Conservation (phyloP, 2,797 vertebrate genomes). For the Bovichtus variegatus region DNA sequence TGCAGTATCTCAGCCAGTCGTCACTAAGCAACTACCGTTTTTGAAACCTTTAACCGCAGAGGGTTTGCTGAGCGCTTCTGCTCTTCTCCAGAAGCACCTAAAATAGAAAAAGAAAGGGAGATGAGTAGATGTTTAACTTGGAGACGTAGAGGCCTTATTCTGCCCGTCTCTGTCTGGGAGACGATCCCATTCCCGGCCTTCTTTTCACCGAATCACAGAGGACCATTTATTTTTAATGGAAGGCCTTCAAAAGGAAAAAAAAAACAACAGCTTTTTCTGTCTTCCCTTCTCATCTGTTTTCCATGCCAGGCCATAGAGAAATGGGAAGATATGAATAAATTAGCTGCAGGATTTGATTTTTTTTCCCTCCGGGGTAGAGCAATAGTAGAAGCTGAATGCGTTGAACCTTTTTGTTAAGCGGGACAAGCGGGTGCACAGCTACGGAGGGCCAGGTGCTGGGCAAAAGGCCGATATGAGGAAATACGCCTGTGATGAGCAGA, state of each 20-base stretch:
- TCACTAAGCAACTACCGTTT: slow-evolving; percentile 55
- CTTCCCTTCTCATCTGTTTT: slow-evolving; percentile 49
- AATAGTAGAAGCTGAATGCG: slow-evolving; percentile 32
- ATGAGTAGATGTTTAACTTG: slow-evolving; percentile 62
- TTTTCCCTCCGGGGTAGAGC: slow-evolving; percentile 3
- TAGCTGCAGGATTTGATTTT: slow-evolving; percentile 54
- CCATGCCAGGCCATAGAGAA: slow-evolving; percentile 47
- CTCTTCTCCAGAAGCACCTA: slow-evolving; percentile 42
- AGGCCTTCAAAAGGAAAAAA: slow-evolving; percentile 59
- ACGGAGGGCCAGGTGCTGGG: slow-evolving; percentile 11
- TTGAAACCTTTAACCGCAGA: slow-evolving; percentile 41
- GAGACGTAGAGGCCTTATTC: slow-evolving; percentile 45
- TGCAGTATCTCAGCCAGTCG: slow-evolving; percentile 27
- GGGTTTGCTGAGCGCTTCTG: slow-evolving; percentile 15
- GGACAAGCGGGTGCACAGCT: slow-evolving; percentile 10
- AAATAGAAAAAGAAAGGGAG: slow-evolving; percentile 53
- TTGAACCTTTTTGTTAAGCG: slow-evolving; percentile 38
- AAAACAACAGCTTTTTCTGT: slow-evolving; percentile 41
- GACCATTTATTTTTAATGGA: slow-evolving; percentile 77
- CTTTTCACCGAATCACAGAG: slow-evolving; percentile 54
- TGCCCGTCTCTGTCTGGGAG: slow-evolving; percentile 51
- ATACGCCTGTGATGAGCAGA: slow-evolving; percentile 27
- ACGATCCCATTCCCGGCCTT: slow-evolving; percentile 41
- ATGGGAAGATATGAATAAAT: slow-evolving; percentile 69
- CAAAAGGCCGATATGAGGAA: slow-evolving; percentile 30